Evolutionary conservation across 2,888 invertebrate genomes (phyloP).

Genomic region (Caenorhabditis panamensis): DNA sequence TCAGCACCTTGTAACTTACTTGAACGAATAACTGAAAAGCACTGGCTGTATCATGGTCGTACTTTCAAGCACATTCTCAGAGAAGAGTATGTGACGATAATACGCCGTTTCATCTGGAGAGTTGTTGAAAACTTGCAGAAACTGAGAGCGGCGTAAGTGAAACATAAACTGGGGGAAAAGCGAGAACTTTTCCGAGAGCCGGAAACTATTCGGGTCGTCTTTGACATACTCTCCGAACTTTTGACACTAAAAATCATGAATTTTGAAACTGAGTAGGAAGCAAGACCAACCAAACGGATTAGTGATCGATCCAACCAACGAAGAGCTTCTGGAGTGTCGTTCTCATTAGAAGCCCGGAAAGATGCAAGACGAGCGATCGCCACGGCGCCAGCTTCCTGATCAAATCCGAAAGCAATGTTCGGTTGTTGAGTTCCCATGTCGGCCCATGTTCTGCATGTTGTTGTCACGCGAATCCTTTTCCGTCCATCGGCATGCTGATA

Average conservation of each 20-base stretch:
- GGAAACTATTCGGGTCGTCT: constrained; percentile 96
- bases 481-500: constrained; percentile 94
- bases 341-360: constrained; percentile 90
- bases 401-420: constrained; percentile 83
- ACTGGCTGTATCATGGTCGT: constrained; percentile 99
- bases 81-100: constrained; percentile 97
- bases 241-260: constrained; percentile 88
- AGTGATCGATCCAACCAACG: constrained; percentile 99
- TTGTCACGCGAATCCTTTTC: constrained; percentile 94
- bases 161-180: constrained; percentile 99
- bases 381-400: constrained; percentile 94
- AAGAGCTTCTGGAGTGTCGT: constrained; percentile 93
- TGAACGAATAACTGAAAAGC: constrained; percentile 97
- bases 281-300: constrained; percentile 88
- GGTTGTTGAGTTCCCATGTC: constrained; percentile 87
- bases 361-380: constrained; percentile 97
- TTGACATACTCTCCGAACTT: constrained; percentile 99
- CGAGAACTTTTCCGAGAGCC: constrained; percentile 95
- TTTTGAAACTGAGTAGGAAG: not conserved
- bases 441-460: constrained; percentile 96
- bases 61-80: constrained; percentile 96
- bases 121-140: constrained; percentile 96
- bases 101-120: constrained; percentile 99
- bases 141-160: constrained; percentile 96
- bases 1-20: constrained; percentile 84